phyloP scores from a whole-genome alignment of 2,888 invertebrate species.

The Agrypnus murinus region DNA sequence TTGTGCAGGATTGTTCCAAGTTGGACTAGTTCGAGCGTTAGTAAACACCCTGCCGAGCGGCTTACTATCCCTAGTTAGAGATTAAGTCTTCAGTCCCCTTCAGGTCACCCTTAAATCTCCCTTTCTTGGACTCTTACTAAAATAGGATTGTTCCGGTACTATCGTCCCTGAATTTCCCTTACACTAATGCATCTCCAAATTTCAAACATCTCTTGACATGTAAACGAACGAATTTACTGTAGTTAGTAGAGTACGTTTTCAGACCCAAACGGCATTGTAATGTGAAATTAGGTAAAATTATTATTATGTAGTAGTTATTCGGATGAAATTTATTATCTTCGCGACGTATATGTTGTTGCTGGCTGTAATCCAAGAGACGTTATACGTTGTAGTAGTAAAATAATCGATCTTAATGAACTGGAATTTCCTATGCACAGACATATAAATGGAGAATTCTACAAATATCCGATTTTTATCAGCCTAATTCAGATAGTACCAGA shows the following conservation, averaged over 20 bases:
- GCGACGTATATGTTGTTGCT: slow-evolving; percentile 7
- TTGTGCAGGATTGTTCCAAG: slow-evolving; percentile 61
- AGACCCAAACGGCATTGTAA: background rate
- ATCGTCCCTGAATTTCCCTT: slow-evolving; percentile 39
- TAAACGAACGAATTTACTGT: no score
- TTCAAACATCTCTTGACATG: no score
- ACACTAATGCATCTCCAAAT: slow-evolving; percentile 25
- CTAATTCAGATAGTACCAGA: slow-evolving; percentile 2
- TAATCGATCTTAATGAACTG: slow-evolving; percentile 20
- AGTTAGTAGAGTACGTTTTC: background rate
- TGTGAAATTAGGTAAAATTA: slow-evolving; percentile 21
- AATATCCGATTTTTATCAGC: slow-evolving; percentile 12
- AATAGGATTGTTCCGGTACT: slow-evolving; percentile 47
- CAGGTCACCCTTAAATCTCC: slow-evolving; percentile 57
- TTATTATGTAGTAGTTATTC: slow-evolving; percentile 9
- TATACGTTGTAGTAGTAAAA: slow-evolving; percentile 15
- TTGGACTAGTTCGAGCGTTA: slow-evolving; percentile 56
- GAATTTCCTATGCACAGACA: background rate
- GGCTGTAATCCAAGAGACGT: slow-evolving; percentile 15
- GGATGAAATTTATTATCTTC: slow-evolving; percentile 7
- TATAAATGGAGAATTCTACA: slow-evolving; percentile 13
- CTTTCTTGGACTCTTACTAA: slow-evolving; percentile 46
- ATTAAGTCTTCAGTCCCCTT: slow-evolving; percentile 58
- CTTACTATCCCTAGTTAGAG: slow-evolving; percentile 61
- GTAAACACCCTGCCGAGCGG: slow-evolving; percentile 63